Evolutionary conservation across 2,888 invertebrate species (phyloP).

Genomic region (Rapana venosa): DNA sequence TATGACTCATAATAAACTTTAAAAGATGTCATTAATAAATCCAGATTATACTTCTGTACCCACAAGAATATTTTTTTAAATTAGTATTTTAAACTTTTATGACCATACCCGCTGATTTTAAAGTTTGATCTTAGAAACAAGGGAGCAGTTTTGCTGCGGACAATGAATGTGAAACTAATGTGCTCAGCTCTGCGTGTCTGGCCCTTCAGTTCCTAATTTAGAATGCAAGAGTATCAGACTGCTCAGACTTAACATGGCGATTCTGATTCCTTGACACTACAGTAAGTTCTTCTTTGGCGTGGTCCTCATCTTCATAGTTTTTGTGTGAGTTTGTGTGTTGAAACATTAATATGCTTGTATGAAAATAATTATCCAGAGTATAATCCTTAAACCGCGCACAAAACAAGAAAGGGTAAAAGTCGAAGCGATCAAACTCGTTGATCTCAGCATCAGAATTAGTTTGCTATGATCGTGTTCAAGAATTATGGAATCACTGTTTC

Average conservation of each 20-base stretch:
- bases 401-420: neutral
- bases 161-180: constrained; percentile 5
- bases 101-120: no score
- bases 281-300: constrained; percentile 8
- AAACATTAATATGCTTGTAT: neutral
- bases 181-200: neutral
- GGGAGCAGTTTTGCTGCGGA: neutral
- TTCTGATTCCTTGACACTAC: neutral
- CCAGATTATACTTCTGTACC: neutral
- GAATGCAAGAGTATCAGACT: constrained; percentile 46
- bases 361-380: neutral
- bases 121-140: no score
- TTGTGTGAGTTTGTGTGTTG: neutral
- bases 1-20: no score
- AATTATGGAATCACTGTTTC: neutral
- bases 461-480: neutral
- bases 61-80: neutral
- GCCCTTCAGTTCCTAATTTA: constrained; percentile 47
- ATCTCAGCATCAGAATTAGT: constrained; percentile 7
- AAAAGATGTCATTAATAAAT: neutral
- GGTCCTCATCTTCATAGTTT: neutral
- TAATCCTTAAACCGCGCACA: neutral
- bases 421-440: neutral
- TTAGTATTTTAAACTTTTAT: no score
- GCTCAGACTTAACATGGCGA: constrained; percentile 46